A percentile compares a stretch with the other conserved stretches of the same genome.
Conservation (phyloP, 1,140 invertebrate genomes). For the Hirudo medicinalis region DNA sequence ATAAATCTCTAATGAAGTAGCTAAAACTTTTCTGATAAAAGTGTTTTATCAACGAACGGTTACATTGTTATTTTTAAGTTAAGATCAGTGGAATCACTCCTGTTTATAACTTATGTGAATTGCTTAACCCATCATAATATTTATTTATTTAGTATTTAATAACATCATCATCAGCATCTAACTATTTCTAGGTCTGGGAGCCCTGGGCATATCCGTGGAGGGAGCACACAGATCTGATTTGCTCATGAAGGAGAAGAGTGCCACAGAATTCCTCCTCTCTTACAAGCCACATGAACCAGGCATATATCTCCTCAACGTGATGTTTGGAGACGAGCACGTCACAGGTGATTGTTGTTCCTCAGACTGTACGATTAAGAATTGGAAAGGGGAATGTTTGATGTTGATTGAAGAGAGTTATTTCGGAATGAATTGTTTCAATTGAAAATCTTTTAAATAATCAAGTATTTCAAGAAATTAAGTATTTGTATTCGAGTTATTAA, state of each 20-base stretch:
- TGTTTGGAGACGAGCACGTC: slow-evolving; percentile 94
- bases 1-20: not conserved
- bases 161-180: too few species aligned
- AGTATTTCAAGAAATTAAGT: too few species aligned
- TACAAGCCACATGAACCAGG: slow-evolving; percentile 82
- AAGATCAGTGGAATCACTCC: too few species aligned
- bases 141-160: not conserved
- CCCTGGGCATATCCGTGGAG: slow-evolving; percentile 73
- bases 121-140: not conserved
- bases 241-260: slow-evolving; percentile 53
- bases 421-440: too few species aligned
- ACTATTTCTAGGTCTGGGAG: slow-evolving; percentile 57
- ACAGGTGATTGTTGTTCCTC: slow-evolving; percentile 41
- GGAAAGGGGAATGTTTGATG: too few species aligned
- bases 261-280: slow-evolving; percentile 59
- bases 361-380: too few species aligned
- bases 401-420: too few species aligned
- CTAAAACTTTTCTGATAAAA: not conserved
- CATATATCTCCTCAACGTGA: slow-evolving; percentile 79
- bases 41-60: not conserved
- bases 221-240: slow-evolving; percentile 91
- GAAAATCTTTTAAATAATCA: too few species aligned
- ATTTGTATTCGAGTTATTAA: too few species aligned
- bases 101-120: not conserved
- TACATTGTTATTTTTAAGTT: too few species aligned